Evolutionary conservation across 2,888 invertebrate species (phyloP).

Genomic region (Chymomyza procnemis): DNA sequence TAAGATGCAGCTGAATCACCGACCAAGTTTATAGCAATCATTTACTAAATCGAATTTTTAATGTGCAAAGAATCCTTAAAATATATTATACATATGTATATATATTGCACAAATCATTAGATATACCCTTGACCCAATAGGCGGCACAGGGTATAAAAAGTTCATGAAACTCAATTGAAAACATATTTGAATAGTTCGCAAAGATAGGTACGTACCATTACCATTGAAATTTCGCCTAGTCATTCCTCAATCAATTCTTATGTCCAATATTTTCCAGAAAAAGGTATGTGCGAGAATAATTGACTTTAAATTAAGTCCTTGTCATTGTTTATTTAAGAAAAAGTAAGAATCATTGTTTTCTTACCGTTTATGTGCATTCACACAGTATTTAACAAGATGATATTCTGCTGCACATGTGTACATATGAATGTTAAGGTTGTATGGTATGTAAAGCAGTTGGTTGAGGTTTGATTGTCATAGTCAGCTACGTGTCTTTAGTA

Average conservation of each 20-base stretch:
- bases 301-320: conserved; percentile 64
- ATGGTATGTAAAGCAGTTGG: neutral
- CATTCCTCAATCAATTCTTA: neutral
- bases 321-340: conserved; percentile 67
- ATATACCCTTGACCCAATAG: too few relatives aligned
- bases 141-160: too few relatives aligned
- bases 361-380: conserved; percentile 30
- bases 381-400: neutral
- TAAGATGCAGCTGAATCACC: too few relatives aligned
- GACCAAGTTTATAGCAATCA: too few relatives aligned
- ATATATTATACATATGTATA: too few relatives aligned
- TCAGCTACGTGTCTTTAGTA: too few relatives aligned
- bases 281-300: conserved; percentile 62
- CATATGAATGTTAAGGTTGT: neutral
- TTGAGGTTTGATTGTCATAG: too few relatives aligned
- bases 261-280: conserved; percentile 15
- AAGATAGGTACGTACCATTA: neutral
- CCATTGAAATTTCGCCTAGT: neutral
- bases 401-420: neutral
- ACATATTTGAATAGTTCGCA: neutral
- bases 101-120: too few relatives aligned
- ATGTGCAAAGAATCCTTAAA: too few relatives aligned
- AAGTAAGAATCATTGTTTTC: conserved; percentile 56
- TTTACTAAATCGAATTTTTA: too few relatives aligned
- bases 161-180: neutral